Base-by-base conservation (phyloP, 2,797 vertebrate species). In the Lycodopsis pacificus region DNA sequence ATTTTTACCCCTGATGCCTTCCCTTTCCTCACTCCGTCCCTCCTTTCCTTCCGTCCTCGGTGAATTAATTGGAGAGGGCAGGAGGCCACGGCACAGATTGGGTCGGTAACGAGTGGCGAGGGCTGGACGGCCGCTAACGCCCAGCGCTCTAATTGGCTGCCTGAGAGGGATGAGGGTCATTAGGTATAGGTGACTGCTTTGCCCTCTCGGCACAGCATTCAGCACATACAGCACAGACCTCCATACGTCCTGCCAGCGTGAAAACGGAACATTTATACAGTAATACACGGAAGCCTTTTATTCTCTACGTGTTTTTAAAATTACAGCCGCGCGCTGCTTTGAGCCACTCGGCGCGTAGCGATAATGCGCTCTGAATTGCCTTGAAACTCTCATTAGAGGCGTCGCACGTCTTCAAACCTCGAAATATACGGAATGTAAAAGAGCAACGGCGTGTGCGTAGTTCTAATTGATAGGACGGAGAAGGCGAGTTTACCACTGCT, bases 61-160 rank as follows among this genome's bases (percentile, higher is more conserved):
- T 80, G 86, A 90, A 89, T 89, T 93, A 93, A 94, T 94, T 94
- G 91, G 90, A 88, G 84, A 79, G 91, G 90, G 85, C 91, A 89
- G 75, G 65, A 88, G 91, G 91, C 89, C 84, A 72, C 79, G 32
- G 86, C 90, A 83, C 86, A 88, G 84, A 92, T 89, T 83, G 91
- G 89, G 75, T 78, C 77, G 91, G 90, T 91, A 92, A 90, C 91
- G 83, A 91, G 88, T 88, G 85, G 85, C 38, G 76, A 86, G 82
- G 90, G 84, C 79, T 77, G 80, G 86, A 80, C 36, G 69, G 76
- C 81, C 48, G 80, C 86, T 83, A 88, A 91, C 90, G 87, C 83
- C 87, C 84, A 40, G 71, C 51, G 78, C 92, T 92, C 83, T 94
- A 94, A 95, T 95, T 95, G 93, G 94, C 91, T 92, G 85, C 87